A percentile compares a stretch with the other conserved stretches of the same genome.
Evolutionary conservation across 2,113 vertebrate genomes (phyloP).

Genomic region (Calyptommatus sinebrachiatus): DNA sequence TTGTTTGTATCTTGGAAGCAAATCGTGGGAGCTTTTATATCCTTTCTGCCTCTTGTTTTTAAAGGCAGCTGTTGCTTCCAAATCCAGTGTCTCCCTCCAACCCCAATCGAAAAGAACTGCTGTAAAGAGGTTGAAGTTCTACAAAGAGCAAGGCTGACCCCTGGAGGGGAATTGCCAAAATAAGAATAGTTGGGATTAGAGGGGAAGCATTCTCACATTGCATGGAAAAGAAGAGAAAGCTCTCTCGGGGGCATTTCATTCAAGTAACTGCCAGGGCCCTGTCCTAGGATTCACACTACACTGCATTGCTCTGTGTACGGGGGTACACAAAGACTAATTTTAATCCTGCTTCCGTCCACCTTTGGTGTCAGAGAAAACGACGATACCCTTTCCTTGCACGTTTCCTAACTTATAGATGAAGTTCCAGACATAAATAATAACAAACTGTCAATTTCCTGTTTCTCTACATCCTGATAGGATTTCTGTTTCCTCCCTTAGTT

Average conservation of each 20-base stretch:
- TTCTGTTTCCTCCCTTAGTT: too few relatives aligned
- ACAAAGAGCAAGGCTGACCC: constrained; percentile 68
- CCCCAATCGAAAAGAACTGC: not conserved
- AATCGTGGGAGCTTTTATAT: constrained; percentile 63
- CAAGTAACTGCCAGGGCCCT: not conserved
- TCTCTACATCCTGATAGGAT: too few relatives aligned
- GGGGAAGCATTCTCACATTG: not conserved
- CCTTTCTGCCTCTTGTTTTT: constrained; percentile 33
- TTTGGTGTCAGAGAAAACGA: too few relatives aligned
- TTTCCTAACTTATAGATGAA: too few relatives aligned
- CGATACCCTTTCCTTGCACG: too few relatives aligned
- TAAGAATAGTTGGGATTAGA: not conserved
- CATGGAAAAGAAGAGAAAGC: not conserved
- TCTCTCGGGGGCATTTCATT: not conserved
- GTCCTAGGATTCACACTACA: too few relatives aligned
- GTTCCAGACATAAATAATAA: too few relatives aligned
- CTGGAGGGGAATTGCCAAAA: constrained; percentile 57
- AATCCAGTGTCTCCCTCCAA: not conserved
- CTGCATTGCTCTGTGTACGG: too few relatives aligned
- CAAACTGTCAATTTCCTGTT: too few relatives aligned
- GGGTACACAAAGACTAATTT: too few relatives aligned
- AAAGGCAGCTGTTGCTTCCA: constrained; percentile 48
- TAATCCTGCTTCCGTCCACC: too few relatives aligned
- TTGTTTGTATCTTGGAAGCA: constrained; percentile 62
- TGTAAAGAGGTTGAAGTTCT: constrained; percentile 7